Percentiles rank a stretch among this genome's conserved stretches.
Conservation (phyloP, 2,888 invertebrate genomes). For the Dicycla oo region DNA sequence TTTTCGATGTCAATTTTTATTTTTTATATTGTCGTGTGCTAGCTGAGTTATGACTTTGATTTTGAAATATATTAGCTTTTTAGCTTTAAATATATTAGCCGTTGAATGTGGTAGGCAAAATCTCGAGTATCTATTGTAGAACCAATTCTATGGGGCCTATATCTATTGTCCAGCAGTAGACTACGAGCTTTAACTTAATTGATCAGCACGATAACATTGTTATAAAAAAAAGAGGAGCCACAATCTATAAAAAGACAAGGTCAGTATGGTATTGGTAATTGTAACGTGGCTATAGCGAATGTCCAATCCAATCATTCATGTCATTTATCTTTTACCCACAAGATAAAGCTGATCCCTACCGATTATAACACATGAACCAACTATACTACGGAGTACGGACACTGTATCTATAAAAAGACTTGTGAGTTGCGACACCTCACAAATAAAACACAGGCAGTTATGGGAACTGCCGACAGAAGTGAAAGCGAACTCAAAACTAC, state of each 20-base stretch:
- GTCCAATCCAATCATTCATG: conserved; percentile 44
- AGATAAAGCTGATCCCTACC: conserved; percentile 27
- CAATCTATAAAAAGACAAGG: conserved; percentile 43
- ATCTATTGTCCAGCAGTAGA: background rate
- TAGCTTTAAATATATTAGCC: background rate
- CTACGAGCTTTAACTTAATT: conserved; percentile 8
- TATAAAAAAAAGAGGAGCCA: conserved; percentile 2
- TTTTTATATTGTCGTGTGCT: no score
- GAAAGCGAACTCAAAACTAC: no score
- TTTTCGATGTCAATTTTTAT: background rate
- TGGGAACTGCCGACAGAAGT: no score
- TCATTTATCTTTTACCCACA: conserved; percentile 30
- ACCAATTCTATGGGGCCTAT: background rate
- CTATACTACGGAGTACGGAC: background rate
- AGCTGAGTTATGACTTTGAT: no score
- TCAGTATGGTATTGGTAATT: conserved; percentile 12
- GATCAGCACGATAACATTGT: conserved; percentile 8
- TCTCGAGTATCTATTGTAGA: no score
- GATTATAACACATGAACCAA: conserved; percentile 2
- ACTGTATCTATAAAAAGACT: background rate
- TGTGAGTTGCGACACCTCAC: background rate
- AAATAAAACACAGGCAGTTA: no score
- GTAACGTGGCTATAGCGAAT: background rate
- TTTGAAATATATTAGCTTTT: no score
- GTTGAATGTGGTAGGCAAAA: background rate